Percentiles rank a stretch among this genome's conserved stretches.
Evolutionary conservation across 2,888 invertebrate species (phyloP).

Genomic region (Sarcophaga rosellei): DNA sequence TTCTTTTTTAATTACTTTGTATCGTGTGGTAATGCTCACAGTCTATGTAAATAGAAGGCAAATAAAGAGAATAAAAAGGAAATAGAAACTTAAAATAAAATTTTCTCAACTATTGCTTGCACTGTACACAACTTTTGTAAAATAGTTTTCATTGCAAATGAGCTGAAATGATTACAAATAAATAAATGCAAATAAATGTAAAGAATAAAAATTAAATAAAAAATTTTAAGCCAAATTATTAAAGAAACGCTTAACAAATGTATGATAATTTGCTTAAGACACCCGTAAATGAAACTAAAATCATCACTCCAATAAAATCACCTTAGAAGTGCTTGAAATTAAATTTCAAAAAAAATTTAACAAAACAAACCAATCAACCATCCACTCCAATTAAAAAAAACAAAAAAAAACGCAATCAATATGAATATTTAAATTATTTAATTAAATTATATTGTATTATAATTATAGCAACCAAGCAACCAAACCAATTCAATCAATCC

Average conservation of each 20-base stretch:
- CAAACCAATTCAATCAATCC: neutral
- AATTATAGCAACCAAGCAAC: neutral
- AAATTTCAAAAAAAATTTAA: neutral
- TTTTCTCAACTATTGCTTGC: neutral
- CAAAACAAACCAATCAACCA: neutral
- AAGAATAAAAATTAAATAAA: neutral
- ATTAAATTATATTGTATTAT: too few species aligned
- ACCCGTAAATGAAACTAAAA: neutral
- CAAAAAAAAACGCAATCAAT: neutral
- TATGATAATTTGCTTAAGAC: neutral
- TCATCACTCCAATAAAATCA: neutral
- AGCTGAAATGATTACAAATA: too few species aligned
- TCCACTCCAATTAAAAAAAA: neutral
- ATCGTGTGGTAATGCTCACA: slow-evolving; percentile 37
- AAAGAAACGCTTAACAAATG: slow-evolving; percentile 13
- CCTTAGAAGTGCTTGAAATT: slow-evolving; percentile 28
- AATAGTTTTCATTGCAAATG: too few species aligned
- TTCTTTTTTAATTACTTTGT: slow-evolving; percentile 27
- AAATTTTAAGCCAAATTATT: neutral
- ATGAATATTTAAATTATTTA: neutral
- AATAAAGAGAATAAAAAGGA: slow-evolving; percentile 36
- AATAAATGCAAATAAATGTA: neutral
- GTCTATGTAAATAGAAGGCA: slow-evolving; percentile 63
- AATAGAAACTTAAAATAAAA: slow-evolving; percentile 13
- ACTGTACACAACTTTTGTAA: too few species aligned